Conservation (phyloP, 2,888 invertebrate species). For the Lacanobia wlatinum region DNA sequence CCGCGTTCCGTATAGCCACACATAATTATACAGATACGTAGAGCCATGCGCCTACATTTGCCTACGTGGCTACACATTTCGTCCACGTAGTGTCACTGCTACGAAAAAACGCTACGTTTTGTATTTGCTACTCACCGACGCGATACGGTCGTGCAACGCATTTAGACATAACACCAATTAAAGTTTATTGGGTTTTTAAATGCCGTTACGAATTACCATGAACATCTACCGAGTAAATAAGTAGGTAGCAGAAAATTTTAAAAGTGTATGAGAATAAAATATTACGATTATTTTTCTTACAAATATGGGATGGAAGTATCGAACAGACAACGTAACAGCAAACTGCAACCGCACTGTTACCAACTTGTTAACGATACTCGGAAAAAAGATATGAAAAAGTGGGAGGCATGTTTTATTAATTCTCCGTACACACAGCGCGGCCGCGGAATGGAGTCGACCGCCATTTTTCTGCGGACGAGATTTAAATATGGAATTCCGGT, state of each 20-base stretch:
- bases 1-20: slow-evolving; percentile 37
- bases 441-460: slow-evolving; percentile 88
- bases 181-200: slow-evolving; percentile 73
- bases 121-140: slow-evolving; percentile 65
- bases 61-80: slow-evolving; percentile 54
- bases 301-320: slow-evolving; percentile 65
- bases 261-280: slow-evolving; percentile 70
- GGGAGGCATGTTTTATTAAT: slow-evolving; percentile 89
- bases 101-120: slow-evolving; percentile 73
- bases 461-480: slow-evolving; percentile 91
- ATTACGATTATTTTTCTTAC: slow-evolving; percentile 75
- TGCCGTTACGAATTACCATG: slow-evolving; percentile 73
- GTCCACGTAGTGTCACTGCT: slow-evolving; percentile 69
- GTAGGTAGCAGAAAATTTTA: slow-evolving; percentile 67
- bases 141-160: slow-evolving; percentile 64
- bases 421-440: slow-evolving; percentile 86
- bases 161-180: slow-evolving; percentile 62
- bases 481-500: slow-evolving; percentile 91
- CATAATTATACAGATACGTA: slow-evolving; percentile 13
- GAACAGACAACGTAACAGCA: slow-evolving; percentile 77
- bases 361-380: slow-evolving; percentile 83
- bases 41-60: slow-evolving; percentile 25
- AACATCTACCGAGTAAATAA: slow-evolving; percentile 49
- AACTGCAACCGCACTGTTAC: slow-evolving; percentile 79
- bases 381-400: slow-evolving; percentile 86